Percentiles rank a stretch among this genome's conserved stretches.
Evolutionary conservation across 2,797 vertebrate genomes (phyloP).

Genomic region (Siniperca obscura): DNA sequence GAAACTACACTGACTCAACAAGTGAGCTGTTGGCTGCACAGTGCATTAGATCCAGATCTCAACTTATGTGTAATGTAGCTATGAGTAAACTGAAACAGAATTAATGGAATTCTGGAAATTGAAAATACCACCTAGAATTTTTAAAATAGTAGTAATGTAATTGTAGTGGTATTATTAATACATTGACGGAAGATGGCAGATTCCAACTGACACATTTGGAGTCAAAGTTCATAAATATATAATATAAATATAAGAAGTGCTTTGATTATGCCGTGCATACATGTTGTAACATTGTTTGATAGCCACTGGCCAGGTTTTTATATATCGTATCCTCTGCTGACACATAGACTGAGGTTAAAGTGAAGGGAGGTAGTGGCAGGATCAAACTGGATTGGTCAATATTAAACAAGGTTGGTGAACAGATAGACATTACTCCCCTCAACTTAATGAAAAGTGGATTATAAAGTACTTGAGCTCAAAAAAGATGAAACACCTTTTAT

Average conservation of each 20-base stretch:
- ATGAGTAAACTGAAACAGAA: neutral
- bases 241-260: neutral
- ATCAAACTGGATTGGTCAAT: neutral
- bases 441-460: neutral
- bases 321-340: slow-evolving; percentile 9
- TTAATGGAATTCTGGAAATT: neutral
- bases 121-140: too few relatives aligned
- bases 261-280: neutral
- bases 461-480: neutral
- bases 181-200: too few relatives aligned
- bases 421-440: too few relatives aligned
- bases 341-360: slow-evolving; percentile 1
- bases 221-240: neutral
- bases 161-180: too few relatives aligned
- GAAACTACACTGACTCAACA: neutral
- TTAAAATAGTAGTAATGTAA: too few relatives aligned
- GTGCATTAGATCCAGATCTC: neutral
- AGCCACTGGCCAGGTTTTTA: neutral
- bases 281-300: neutral
- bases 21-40: neutral
- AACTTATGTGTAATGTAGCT: neutral
- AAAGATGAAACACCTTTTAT: neutral
- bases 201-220: too few relatives aligned
- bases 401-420: slow-evolving; percentile 5
- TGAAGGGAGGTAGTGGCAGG: neutral